Conservation (phyloP, 1,140 invertebrate genomes). For the Temnothorax longispinosus region DNA sequence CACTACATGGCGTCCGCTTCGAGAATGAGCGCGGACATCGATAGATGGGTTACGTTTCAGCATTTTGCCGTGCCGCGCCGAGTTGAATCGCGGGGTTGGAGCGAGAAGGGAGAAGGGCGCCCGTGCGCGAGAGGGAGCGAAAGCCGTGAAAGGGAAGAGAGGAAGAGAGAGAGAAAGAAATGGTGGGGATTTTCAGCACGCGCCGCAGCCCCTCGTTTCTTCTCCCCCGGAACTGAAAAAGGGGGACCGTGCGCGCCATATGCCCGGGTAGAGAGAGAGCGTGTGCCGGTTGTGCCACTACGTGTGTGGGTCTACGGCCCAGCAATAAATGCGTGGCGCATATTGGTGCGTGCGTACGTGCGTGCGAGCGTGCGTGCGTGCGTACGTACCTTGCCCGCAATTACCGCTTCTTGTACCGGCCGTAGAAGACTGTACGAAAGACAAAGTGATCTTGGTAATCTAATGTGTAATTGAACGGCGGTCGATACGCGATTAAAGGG, state of each 20-base stretch:
- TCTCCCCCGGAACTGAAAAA: slow-evolving; percentile 78
- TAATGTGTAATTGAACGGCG: slow-evolving; percentile 60
- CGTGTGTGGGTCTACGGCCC: slow-evolving; percentile 60
- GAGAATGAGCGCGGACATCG: slow-evolving; percentile 83
- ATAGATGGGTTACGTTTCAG: slow-evolving; percentile 83
- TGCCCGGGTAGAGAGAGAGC: slow-evolving; percentile 77
- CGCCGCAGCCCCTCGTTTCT: slow-evolving; percentile 82
- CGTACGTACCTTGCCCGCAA: slow-evolving; percentile 45
- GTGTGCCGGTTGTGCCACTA: slow-evolving; percentile 72
- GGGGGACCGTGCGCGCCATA: slow-evolving; percentile 79
- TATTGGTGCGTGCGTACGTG: slow-evolving; percentile 25
- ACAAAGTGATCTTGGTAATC: slow-evolving; percentile 57
- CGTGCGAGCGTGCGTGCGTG: slow-evolving; percentile 13
- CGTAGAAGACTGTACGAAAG: slow-evolving; percentile 42
- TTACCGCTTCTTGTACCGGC: slow-evolving; percentile 49
- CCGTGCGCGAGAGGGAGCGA: slow-evolving; percentile 31
- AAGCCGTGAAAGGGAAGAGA: slow-evolving; percentile 13
- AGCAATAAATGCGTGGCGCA: slow-evolving; percentile 49
- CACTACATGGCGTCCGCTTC: slow-evolving; percentile 84
- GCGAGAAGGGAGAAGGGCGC: slow-evolving; percentile 58
- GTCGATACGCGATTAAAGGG: slow-evolving; percentile 48
- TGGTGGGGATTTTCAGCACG: slow-evolving; percentile 84
- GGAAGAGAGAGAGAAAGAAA: slow-evolving; percentile 43
- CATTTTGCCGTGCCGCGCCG: slow-evolving; percentile 70
- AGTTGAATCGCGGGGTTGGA: slow-evolving; percentile 40